A percentile compares a stretch with the other conserved stretches of the same genome.
Conservation (phyloP, 2,888 invertebrate species). For the Eucera pruinosa region DNA sequence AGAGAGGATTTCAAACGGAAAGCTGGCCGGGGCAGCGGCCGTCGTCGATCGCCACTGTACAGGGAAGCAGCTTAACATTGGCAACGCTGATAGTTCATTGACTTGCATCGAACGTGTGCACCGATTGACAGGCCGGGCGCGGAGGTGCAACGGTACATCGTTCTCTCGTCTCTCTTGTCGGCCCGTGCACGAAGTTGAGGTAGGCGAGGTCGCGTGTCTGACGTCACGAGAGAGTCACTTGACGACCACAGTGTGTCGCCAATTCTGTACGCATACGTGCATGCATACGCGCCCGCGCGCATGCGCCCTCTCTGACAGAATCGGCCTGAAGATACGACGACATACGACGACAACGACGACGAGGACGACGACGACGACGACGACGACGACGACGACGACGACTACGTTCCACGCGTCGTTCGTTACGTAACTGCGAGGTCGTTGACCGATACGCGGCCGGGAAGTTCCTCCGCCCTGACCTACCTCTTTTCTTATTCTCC, state of each 20-base stretch:
- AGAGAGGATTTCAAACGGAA: constrained; percentile 27
- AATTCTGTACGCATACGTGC: constrained; percentile 65
- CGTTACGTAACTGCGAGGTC: constrained; percentile 79
- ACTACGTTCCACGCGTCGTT: constrained; percentile 61
- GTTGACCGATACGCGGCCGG: constrained; percentile 80
- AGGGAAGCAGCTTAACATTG: constrained; percentile 64
- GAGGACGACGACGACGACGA: constrained; percentile 46
- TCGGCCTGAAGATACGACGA: constrained; percentile 38
- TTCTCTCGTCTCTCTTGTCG: constrained; percentile 58
- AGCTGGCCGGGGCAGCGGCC: not conserved
- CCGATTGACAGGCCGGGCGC: constrained; percentile 74
- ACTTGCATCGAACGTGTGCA: constrained; percentile 69
- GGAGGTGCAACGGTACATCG: constrained; percentile 74
- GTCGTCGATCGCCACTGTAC: not conserved
- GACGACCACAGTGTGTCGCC: constrained; percentile 63
- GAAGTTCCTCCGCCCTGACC: constrained; percentile 76
- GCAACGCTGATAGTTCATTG: constrained; percentile 73
- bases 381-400: constrained; percentile 38
- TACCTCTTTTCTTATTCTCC: constrained; percentile 65
- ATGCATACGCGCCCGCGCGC: constrained; percentile 48
- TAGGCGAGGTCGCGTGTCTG: constrained; percentile 83
- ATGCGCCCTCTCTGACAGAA: constrained; percentile 4
- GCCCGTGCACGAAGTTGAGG: constrained; percentile 79
- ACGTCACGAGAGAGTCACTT: constrained; percentile 75
- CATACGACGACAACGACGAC: constrained; percentile 45